These are phyloP conservation scores for Venusia cambrica DNA, from an alignment of 2,888 invertebrate species.

Conservation along the genomic window DNA sequence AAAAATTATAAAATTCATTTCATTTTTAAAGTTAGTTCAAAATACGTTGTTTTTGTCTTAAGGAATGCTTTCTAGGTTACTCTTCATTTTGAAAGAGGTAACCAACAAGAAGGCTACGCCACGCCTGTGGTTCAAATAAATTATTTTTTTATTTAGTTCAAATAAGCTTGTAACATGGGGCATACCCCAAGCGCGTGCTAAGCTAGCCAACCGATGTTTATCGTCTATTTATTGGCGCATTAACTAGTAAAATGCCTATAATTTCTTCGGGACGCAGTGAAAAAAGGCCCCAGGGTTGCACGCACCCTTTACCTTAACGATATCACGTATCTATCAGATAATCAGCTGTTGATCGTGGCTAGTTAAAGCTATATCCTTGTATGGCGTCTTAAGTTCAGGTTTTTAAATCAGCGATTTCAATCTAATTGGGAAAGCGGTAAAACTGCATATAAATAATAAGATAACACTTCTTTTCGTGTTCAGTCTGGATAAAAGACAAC, in stretches of 20 bases:
- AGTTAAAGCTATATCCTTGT: slow-evolving; percentile 11
- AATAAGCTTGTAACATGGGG: slow-evolving; percentile 36
- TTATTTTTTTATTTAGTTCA: too few species aligned
- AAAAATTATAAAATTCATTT: too few species aligned
- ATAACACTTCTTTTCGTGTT: too few species aligned
- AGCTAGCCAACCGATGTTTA: slow-evolving; percentile 56
- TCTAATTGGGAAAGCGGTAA: too few species aligned
- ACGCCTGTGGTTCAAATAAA: too few species aligned
- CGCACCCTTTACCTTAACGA: slow-evolving; percentile 31
- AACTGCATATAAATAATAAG: too few species aligned
- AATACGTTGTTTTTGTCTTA: too few species aligned
- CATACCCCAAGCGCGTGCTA: slow-evolving; percentile 51
- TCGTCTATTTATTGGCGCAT: slow-evolving; percentile 68
- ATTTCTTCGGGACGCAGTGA: slow-evolving; percentile 58
- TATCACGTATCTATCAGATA: slow-evolving; percentile 38
- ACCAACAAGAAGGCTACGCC: too few species aligned
- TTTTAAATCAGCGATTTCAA: slow-evolving; percentile 8
- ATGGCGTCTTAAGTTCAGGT: slow-evolving; percentile 6
- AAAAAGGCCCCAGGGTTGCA: slow-evolving; percentile 61
- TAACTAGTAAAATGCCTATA: slow-evolving; percentile 72
- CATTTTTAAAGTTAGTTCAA: too few species aligned
- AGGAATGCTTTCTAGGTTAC: too few species aligned
- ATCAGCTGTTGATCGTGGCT: slow-evolving; percentile 26
- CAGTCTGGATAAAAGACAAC: too few species aligned
- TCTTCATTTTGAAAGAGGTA: too few species aligned